Conservation (phyloP, 2,797 vertebrate genomes). For the Siniperca undulata region DNA sequence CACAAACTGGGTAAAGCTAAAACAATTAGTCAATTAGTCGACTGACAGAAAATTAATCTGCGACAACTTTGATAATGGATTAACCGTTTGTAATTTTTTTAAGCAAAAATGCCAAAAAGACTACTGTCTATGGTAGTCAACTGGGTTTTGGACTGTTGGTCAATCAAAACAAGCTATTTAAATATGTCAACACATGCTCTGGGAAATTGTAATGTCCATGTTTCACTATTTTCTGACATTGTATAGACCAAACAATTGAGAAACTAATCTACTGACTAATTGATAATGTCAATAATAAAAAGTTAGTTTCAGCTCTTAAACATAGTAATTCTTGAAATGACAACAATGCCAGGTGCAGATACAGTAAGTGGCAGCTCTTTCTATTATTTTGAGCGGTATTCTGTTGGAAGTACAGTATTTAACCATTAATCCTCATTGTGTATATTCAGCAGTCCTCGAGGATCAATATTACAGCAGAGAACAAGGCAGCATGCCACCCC, state of each 20-base stretch:
- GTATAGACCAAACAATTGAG: neutral
- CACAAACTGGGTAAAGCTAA: neutral
- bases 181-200: neutral
- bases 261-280: neutral
- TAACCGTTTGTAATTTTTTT: too few species aligned
- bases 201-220: neutral
- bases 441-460: conserved; percentile 73
- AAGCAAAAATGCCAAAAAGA: neutral
- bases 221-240: neutral
- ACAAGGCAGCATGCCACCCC: conserved; percentile 76
- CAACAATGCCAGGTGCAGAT: neutral
- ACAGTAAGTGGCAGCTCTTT: neutral
- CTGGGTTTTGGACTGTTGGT: neutral
- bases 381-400: neutral
- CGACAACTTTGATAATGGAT: neutral
- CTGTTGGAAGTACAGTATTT: conserved; percentile 55
- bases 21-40: neutral
- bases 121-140: neutral
- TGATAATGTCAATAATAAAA: neutral
- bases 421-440: conserved; percentile 79
- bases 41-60: neutral
- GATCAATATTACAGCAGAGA: conserved; percentile 81
- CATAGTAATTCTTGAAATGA: neutral
- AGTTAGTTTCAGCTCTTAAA: neutral
- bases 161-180: neutral